Evolutionary conservation across 1,140 invertebrate genomes (phyloP).

Genomic region (Cheumatopsyche charites): DNA sequence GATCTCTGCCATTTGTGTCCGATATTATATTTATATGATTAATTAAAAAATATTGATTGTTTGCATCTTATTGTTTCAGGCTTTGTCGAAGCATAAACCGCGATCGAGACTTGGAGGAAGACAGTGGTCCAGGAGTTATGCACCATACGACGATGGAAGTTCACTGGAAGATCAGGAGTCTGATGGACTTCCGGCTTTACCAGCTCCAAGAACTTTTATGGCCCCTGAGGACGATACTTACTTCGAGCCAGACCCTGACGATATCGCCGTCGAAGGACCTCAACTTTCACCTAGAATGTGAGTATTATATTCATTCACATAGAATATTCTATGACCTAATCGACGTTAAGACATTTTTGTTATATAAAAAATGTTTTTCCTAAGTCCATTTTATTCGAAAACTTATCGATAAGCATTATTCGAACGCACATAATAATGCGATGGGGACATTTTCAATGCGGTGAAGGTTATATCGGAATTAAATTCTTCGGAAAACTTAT

Average conservation of each 20-base stretch:
- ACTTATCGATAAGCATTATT: too few relatives aligned
- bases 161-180: constrained; percentile 28
- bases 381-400: too few relatives aligned
- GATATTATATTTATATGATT: too few relatives aligned
- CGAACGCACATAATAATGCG: too few relatives aligned
- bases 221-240: constrained; percentile 54
- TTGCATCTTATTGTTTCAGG: constrained; percentile 53
- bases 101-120: constrained; percentile 51
- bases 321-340: neutral
- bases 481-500: too few relatives aligned
- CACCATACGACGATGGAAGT: constrained; percentile 53
- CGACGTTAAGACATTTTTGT: too few relatives aligned
- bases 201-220: constrained; percentile 34
- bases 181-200: constrained; percentile 22
- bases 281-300: constrained; percentile 43
- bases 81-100: constrained; percentile 59
- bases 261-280: constrained; percentile 44
- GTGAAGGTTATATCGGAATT: too few relatives aligned
- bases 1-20: too few relatives aligned
- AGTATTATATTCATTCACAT: constrained; percentile 16
- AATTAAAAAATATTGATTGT: too few relatives aligned
- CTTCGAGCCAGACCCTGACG: constrained; percentile 53
- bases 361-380: too few relatives aligned
- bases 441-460: too few relatives aligned
- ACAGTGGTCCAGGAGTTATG: constrained; percentile 64